phyloP scores from a whole-genome alignment of 2,113 vertebrate genomes.

The Spermophilus dauricus region DNA sequence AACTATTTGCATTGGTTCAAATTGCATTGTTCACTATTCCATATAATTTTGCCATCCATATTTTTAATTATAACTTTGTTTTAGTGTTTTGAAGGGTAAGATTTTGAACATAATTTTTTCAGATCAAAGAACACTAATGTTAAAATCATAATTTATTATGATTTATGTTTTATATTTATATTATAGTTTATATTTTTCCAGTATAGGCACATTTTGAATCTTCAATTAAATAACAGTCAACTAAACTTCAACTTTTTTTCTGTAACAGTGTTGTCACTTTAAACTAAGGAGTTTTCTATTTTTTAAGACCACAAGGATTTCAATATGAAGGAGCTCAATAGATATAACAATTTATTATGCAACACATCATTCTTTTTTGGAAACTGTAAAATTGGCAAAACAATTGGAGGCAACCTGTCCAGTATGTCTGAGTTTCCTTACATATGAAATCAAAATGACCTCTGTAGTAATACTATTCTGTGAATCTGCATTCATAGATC shows the following conservation, averaged over 20 bases:
- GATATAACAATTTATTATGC: background rate
- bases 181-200: background rate
- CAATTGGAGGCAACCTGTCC: background rate
- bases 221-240: conserved; percentile 8
- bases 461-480: background rate
- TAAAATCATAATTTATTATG: background rate
- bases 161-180: too few species aligned
- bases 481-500: background rate
- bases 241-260: background rate
- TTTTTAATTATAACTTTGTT: background rate
- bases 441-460: background rate
- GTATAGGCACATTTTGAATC: background rate
- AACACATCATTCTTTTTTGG: background rate
- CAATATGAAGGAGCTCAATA: background rate
- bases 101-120: conserved; percentile 24
- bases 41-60: conserved; percentile 18
- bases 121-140: background rate
- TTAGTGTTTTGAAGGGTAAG: conserved; percentile 1
- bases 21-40: background rate
- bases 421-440: background rate
- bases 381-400: background rate
- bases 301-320: conserved; percentile 34
- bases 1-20: background rate
- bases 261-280: conserved; percentile 18
- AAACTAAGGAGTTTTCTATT: background rate